Base-by-base conservation (phyloP, 2,797 vertebrate species). In the Channallabes apus region DNA sequence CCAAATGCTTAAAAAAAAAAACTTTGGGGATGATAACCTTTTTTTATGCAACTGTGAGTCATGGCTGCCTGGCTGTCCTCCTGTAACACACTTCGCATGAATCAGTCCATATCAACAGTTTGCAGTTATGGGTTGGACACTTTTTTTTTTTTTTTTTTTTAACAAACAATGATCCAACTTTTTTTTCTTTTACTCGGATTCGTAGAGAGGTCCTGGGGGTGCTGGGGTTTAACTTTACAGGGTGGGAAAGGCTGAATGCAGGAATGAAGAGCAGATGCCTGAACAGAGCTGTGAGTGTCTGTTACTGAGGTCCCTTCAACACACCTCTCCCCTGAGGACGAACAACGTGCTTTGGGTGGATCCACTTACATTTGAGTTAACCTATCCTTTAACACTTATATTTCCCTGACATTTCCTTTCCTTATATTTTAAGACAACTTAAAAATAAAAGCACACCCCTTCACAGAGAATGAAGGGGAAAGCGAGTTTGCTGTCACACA, bases 401-500 rank as follows among this genome's bases (percentile, higher is more conserved):
- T 6, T 73, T 54, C 18, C 15, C n/a, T 29, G 41, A 46, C 41
- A 46, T 46, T 46, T 46, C 8, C 41, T 46, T 46, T 46, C 7
- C 41, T 46, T 46, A 8, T 46, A 46, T 46, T 51, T 51, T 12
- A 51, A 51, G 46, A 51, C 46, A 51, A 51, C 46, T 51, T 51
- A 51, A 51, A 51, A 54, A 14, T 41, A 41, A 54, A 54, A 51
- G 12, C 24, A 65, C 35, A 46, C 32, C 7, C 38, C 58, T 38
- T 24, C 12, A 6, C 22, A 14, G 2, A 59, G 51, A 71, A 38
- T 6, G 32, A 82, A 61, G 22, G 81, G 24, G 56, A 72, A 73
- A 82, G 54, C 56, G 38, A 72, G 69, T 83, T 83, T 61, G 35
- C 9, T 32, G 82, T 41, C 35, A 46, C 82, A 67, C 62, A 81